Evolutionary conservation across 1,140 invertebrate species (phyloP).

Genomic region (Listronotus oregonensis): DNA sequence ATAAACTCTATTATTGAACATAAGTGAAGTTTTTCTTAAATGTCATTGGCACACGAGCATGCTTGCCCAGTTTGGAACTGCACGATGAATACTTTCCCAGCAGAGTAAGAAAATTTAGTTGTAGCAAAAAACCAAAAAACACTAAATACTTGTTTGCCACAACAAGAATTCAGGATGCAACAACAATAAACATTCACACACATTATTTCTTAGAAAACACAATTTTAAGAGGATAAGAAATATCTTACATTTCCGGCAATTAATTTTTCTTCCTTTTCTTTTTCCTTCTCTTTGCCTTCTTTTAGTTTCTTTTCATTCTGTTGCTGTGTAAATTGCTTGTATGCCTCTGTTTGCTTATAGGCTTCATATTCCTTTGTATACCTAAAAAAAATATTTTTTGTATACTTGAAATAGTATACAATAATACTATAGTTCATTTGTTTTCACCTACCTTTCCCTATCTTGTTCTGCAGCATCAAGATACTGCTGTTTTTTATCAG

Average conservation of each 20-base stretch:
- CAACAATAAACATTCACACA: not conserved
- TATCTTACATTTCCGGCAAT: conserved; percentile 17
- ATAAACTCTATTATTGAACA: too few species aligned
- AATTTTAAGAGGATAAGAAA: not conserved
- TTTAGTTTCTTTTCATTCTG: conserved; percentile 67
- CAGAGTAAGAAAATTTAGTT: too few species aligned
- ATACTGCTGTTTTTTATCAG: conserved; percentile 86
- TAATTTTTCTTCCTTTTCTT: conserved; percentile 25
- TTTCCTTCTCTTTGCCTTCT: conserved; percentile 50
- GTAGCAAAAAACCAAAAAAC: too few species aligned
- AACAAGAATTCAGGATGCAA: too few species aligned
- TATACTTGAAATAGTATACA: too few species aligned
- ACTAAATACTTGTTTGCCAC: too few species aligned
- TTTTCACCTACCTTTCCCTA: conserved; percentile 67
- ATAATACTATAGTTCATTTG: too few species aligned
- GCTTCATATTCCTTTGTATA: conserved; percentile 85
- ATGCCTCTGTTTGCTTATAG: conserved; percentile 89
- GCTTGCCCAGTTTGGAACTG: too few species aligned
- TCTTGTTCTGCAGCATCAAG: conserved; percentile 90
- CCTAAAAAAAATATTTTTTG: conserved; percentile 16
- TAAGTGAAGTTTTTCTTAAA: too few species aligned
- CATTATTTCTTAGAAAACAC: not conserved
- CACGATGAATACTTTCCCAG: too few species aligned
- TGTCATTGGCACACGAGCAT: too few species aligned
- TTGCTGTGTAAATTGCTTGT: conserved; percentile 76